Conservation (phyloP, 1,140 invertebrate species). For the Cherax quadricarinatus region DNA sequence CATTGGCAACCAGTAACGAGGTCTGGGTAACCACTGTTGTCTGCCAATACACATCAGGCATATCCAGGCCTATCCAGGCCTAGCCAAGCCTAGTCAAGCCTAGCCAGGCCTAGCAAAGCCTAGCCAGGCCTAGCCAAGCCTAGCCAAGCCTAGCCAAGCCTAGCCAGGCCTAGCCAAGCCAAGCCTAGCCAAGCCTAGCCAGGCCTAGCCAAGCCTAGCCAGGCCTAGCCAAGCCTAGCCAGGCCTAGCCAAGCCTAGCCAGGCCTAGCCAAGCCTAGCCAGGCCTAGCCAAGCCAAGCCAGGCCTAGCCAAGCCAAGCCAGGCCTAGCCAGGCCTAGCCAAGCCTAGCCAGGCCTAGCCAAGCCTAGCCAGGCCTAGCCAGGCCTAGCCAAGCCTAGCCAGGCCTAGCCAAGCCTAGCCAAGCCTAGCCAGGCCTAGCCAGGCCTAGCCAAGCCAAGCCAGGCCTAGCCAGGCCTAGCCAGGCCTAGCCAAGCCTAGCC, state of each 20-base stretch:
- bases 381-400: slow-evolving; percentile 6
- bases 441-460: background rate
- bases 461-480: background rate
- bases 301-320: background rate
- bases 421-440: background rate
- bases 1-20: too few species aligned
- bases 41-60: background rate
- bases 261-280: slow-evolving; percentile 6
- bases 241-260: background rate
- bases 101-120: slow-evolving; percentile 2
- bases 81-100: background rate
- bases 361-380: slow-evolving; percentile 6
- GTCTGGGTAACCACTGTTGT: too few species aligned
- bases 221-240: background rate
- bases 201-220: background rate
- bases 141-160: slow-evolving; percentile 7
- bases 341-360: slow-evolving; percentile 13
- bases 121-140: slow-evolving; percentile 5
- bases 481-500: too few species aligned
- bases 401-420: background rate
- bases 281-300: background rate
- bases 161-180: too few species aligned
- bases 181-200: background rate
- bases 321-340: slow-evolving; percentile 14
- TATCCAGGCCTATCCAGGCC: background rate